phyloP scores from a whole-genome alignment of 2,797 vertebrate genomes.

The Melopsittacus undulatus region DNA sequence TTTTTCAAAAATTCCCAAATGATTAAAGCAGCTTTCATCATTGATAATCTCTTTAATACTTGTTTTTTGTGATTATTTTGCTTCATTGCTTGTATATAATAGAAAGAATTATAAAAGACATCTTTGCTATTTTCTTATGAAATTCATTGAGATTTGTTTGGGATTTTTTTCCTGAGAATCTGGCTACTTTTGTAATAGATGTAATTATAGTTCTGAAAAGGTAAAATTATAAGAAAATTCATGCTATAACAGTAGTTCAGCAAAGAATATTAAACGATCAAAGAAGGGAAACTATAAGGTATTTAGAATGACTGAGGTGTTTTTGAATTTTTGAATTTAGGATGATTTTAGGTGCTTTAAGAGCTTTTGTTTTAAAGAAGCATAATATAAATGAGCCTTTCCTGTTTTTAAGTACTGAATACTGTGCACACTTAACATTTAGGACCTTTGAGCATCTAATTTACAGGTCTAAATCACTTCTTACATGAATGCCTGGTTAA shows the following conservation, averaged over 20 bases:
- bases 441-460: background rate
- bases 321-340: too few species aligned
- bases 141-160: conserved; percentile 17
- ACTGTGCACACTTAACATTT: background rate
- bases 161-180: conserved; percentile 25
- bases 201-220: conserved; percentile 47
- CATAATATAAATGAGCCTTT: background rate
- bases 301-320: background rate
- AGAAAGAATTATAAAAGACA: conserved; percentile 41
- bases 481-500: background rate
- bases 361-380: background rate
- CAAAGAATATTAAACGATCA: background rate
- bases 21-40: conserved; percentile 49
- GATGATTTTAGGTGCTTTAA: background rate
- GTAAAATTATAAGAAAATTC: conserved; percentile 37
- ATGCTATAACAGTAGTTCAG: conserved; percentile 11
- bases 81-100: conserved; percentile 44
- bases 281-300: background rate
- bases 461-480: background rate
- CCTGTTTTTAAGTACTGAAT: background rate
- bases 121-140: conserved; percentile 23
- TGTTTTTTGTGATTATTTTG: conserved; percentile 52
- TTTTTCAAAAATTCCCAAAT: conserved; percentile 50
- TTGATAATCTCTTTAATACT: conserved; percentile 43
- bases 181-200: conserved; percentile 29